phyloP scores from a whole-genome alignment of 2,888 invertebrate genomes.

The Cosmopolites sordidus region DNA sequence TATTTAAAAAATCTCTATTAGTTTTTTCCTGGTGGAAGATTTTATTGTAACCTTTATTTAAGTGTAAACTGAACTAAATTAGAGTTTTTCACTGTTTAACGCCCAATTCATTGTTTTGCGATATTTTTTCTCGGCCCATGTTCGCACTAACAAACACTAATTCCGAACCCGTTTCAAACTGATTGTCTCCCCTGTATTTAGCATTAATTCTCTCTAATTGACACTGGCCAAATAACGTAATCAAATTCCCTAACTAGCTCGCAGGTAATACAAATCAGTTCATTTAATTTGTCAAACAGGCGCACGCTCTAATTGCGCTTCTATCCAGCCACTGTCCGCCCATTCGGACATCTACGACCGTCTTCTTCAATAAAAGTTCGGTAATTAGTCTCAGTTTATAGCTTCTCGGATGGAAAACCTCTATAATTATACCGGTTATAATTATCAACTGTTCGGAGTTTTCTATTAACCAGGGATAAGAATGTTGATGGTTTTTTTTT shows the following conservation, averaged over 20 bases:
- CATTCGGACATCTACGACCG: not conserved
- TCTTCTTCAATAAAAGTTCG: not conserved
- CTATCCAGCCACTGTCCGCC: constrained; percentile 7
- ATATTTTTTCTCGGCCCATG: not conserved
- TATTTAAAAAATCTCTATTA: too few species aligned
- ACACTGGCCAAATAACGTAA: constrained; percentile 22
- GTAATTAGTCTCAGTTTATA: not conserved
- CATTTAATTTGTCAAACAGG: constrained; percentile 25
- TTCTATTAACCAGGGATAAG: too few species aligned
- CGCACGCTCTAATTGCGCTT: constrained; percentile 19
- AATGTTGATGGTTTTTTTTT: too few species aligned
- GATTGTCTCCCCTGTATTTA: constrained; percentile 16
- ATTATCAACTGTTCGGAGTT: too few species aligned
- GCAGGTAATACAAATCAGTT: constrained; percentile 26
- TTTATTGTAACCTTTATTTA: too few species aligned
- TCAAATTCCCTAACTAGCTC: constrained; percentile 24
- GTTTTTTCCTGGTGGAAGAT: too few species aligned
- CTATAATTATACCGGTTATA: too few species aligned
- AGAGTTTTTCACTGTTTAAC: too few species aligned
- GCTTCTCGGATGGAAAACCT: too few species aligned
- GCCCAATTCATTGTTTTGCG: too few species aligned
- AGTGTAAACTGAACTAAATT: too few species aligned
- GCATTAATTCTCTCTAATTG: constrained; percentile 10
- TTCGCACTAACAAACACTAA: not conserved
- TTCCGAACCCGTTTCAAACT: constrained; percentile 12